Conservation (phyloP, 2,888 invertebrate genomes). For the Teleiodes luculella region DNA sequence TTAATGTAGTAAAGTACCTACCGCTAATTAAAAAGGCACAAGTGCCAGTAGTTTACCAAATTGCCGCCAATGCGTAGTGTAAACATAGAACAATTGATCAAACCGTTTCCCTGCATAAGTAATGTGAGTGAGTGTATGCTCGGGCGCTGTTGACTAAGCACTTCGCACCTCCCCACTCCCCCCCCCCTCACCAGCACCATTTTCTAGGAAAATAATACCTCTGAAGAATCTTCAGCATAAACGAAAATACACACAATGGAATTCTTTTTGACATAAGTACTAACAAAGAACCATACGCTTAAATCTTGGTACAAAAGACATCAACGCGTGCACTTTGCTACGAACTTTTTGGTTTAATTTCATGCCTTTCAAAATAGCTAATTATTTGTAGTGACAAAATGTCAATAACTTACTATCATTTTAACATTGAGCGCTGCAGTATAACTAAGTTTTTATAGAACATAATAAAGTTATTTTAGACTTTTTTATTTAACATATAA, state of each 20-base stretch:
- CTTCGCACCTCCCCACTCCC: conserved; percentile 60
- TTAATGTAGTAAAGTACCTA: background rate
- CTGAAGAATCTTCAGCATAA: conserved; percentile 27
- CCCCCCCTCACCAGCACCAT: conserved; percentile 11
- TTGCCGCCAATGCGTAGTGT: conserved; percentile 37
- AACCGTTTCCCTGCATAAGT: conserved; percentile 49
- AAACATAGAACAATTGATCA: conserved; percentile 51
- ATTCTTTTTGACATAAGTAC: no score
- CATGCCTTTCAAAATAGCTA: background rate
- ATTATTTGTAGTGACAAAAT: no score
- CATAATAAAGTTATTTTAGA: no score
- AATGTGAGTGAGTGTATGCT: conserved; percentile 42
- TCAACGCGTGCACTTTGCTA: conserved; percentile 11
- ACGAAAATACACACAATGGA: no score
- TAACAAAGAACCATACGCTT: background rate
- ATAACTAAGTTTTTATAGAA: background rate
- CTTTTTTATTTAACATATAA: no score
- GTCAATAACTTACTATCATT: no score
- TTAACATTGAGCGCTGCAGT: no score
- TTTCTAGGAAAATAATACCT: conserved; percentile 52
- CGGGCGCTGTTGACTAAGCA: conserved; percentile 56
- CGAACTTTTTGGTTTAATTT: background rate
- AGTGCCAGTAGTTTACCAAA: conserved; percentile 30
- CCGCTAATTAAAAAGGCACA: conserved; percentile 23
- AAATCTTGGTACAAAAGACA: conserved; percentile 11